phyloP scores from a whole-genome alignment of 2,888 invertebrate species.

The Labia minor region DNA sequence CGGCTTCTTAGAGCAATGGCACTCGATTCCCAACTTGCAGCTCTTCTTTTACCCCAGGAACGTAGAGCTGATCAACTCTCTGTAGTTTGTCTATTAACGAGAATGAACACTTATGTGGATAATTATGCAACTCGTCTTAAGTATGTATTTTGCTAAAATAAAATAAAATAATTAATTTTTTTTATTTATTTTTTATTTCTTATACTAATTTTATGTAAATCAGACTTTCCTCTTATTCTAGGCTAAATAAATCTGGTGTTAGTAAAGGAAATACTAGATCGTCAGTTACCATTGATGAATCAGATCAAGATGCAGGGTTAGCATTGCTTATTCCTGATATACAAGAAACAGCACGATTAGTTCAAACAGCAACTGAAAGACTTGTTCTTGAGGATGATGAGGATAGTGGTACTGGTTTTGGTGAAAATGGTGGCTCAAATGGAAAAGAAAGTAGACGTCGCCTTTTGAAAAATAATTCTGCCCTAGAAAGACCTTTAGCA shows the following conservation, averaged over 20 bases:
- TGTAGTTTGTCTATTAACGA: constrained; percentile 64
- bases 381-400: constrained; percentile 28
- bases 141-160: constrained; percentile 37
- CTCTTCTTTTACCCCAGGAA: constrained; percentile 50
- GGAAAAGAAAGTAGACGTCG: background rate
- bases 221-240: constrained; percentile 32
- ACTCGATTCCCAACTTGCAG: constrained; percentile 47
- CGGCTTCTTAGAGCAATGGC: constrained; percentile 68
- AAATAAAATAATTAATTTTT: constrained; percentile 14
- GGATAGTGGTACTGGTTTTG: constrained; percentile 25
- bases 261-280: constrained; percentile 24
- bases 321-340: constrained; percentile 84
- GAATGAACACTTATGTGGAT: constrained; percentile 85
- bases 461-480: constrained; percentile 26
- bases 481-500: constrained; percentile 40
- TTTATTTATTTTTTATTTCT: constrained; percentile 14
- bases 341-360: constrained; percentile 49
- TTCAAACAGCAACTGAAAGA: constrained; percentile 32
- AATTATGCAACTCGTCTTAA: constrained; percentile 78
- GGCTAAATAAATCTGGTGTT: constrained; percentile 47
- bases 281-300: constrained; percentile 43
- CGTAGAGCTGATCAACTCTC: constrained; percentile 42
- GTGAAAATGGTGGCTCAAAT: background rate
- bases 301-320: constrained; percentile 80
- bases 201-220: background rate